Base-by-base conservation (phyloP, 2,888 invertebrate genomes). In the Ectemnius cavifrons region DNA sequence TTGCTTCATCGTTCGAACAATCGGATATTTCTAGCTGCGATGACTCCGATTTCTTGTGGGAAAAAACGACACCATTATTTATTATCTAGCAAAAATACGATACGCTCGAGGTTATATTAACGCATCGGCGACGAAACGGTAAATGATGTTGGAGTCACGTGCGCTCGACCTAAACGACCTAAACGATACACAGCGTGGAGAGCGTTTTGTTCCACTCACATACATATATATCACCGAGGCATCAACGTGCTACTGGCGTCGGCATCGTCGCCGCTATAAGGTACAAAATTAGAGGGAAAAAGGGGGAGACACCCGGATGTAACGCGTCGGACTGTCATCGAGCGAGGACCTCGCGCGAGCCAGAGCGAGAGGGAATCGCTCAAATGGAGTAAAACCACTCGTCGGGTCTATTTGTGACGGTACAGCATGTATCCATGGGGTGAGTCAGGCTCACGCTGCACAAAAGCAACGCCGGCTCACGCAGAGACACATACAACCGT, bases 291-390 rank as follows among this genome's bases (percentile, higher is more conserved):
- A 70, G 69, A 63, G 75, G 60, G 72, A 73, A 70, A 73, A 71
- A 66, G 71, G 71, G 71, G 71, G 69, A 74, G 63, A 64, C 70
- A 67, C 67, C 64, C 78, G 79, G 80, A 81, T 79, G 79, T 64
- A 70, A 72, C 80, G 66, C 67, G 81, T 81, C 79, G 72, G 78
- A 81, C 81, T 82, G 79, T 82, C 81, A 78, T 75, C 74, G 67
- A 14, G 16, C 59, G 71, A 59, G 67, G 57, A 73, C 62, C 73
- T 68, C 73, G 75, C 77, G 67, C 37, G 11, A 37, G 37, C 8
- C 37, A 11, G 37, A 52, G 52, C 68, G 46, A 62, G 67, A 69
- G 56, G 74, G 80, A 73, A 81, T 68, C 72, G 67, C 63, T 78
- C 63, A 62, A 67, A 71, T 67, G 67, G 67, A 70, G 60, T 59